Base-by-base conservation (phyloP, 2,888 invertebrate species). In the Frankliniella fusca region DNA sequence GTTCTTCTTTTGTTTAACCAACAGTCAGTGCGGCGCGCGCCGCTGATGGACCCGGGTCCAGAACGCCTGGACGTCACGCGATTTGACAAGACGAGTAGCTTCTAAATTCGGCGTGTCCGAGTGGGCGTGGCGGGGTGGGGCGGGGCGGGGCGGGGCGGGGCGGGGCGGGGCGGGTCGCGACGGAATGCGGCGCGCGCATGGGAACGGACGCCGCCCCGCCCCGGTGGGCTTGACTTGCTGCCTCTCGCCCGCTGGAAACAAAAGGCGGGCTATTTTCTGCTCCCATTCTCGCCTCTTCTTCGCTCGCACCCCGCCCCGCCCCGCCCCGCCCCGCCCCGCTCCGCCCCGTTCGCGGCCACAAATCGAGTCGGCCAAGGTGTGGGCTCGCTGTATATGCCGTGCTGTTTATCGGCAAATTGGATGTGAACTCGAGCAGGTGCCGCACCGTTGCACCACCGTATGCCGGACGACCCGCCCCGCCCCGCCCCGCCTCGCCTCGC, bases 341-440 rank as follows among this genome's bases (percentile, higher is more conserved):
- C 54, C 15, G 61, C 61, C 61, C 15, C 61, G 61, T 9, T 54
- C 15, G 7, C 61, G 61, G 11, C 61, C 61, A 61, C 61, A 61
- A 61, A 61, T 61, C 61, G 61, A n/a, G 61, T 15, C 7, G 61
- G 61, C 61, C 20, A 76, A 76, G 23, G 70, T 23, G 70, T 76
- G 18, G 54, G 54, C 54, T 54, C 54, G 54, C 3, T 8, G 54
- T 50, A n/a, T n/a, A 54, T 11, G 70, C 70, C 27, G 70, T 9
- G 70, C 70, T 61, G 61, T 7, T 3, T 76, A 9, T 76, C 70
- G 27, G 70, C 70, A 8, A 76, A 76, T 76, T 76, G 70, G 70
- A 76, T 76, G 70, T 76, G 70, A 76, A 76, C 70, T 76, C 27
- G 70, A 76, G 70, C 70, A 76, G 70, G 70, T 23, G 70, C 27